These are phyloP conservation scores for Sinocyclocheilus anshuiensis DNA, from an alignment of 2,113 vertebrate genomes.

Conservation along the genomic window DNA sequence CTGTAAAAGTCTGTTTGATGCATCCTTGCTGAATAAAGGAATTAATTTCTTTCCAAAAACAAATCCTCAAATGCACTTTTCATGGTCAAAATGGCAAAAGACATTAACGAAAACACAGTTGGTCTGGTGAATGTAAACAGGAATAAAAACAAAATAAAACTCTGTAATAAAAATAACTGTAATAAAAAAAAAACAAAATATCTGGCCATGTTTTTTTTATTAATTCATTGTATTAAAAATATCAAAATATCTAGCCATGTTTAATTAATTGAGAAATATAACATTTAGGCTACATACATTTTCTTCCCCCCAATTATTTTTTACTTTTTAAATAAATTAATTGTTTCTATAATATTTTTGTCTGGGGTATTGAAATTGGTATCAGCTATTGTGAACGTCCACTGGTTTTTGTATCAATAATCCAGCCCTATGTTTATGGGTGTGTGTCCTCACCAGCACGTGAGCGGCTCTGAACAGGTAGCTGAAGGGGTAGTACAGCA, in stretches of 20 bases:
- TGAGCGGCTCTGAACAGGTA: constrained; percentile 98
- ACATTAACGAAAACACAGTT: neutral
- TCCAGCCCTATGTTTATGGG: neutral
- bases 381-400: neutral
- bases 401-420: neutral
- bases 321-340: too few relatives aligned
- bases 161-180: neutral
- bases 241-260: neutral
- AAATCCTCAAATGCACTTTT: neutral
- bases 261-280: neutral
- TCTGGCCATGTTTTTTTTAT: too few relatives aligned
- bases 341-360: too few relatives aligned
- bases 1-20: neutral
- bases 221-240: neutral
- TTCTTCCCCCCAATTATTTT: too few relatives aligned
- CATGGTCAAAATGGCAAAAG: neutral
- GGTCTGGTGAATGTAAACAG: neutral
- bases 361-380: neutral
- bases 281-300: too few relatives aligned
- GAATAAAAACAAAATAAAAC: neutral
- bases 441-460: constrained; percentile 84
- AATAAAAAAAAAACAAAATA: too few relatives aligned
- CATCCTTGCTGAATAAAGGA: neutral
- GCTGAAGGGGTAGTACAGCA: constrained; percentile 98
- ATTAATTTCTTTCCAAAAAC: too few relatives aligned